A percentile compares a stretch with the other conserved stretches of the same genome.
These are phyloP conservation scores for Neolamprologus kungweensis DNA, from an alignment of 2,113 vertebrate genomes.

Conservation along the genomic window DNA sequence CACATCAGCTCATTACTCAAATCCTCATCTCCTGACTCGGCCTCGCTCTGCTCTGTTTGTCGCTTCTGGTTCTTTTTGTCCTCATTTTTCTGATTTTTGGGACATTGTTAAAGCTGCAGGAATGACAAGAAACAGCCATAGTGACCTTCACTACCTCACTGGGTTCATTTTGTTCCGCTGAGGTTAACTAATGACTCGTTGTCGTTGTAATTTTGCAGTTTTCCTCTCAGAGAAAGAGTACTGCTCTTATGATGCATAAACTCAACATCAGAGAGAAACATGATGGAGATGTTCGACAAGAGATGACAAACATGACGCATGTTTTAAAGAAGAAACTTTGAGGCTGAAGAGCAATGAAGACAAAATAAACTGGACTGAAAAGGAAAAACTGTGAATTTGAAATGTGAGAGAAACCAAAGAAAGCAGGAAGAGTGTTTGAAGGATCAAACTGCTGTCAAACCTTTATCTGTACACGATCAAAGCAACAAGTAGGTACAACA, in stretches of 20 bases:
- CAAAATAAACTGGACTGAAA: background rate
- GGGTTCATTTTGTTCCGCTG: background rate
- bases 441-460: background rate
- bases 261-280: background rate
- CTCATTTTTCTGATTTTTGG: background rate
- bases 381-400: background rate
- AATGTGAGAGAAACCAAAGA: background rate
- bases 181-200: background rate
- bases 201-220: background rate
- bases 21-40: background rate
- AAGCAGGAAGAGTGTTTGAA: background rate
- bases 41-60: background rate
- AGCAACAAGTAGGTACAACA: background rate
- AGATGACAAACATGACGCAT: background rate
- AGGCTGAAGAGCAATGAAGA: background rate
- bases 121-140: background rate
- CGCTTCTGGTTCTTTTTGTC: background rate
- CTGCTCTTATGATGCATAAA: background rate
- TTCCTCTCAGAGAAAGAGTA: background rate
- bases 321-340: background rate
- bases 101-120: background rate
- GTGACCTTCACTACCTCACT: background rate
- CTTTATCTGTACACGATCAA: background rate
- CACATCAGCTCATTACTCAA: slow-evolving; percentile 1
- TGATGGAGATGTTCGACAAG: background rate